phyloP scores from a whole-genome alignment of 2,888 invertebrate species.

The Exephanes ischioxanthus region DNA sequence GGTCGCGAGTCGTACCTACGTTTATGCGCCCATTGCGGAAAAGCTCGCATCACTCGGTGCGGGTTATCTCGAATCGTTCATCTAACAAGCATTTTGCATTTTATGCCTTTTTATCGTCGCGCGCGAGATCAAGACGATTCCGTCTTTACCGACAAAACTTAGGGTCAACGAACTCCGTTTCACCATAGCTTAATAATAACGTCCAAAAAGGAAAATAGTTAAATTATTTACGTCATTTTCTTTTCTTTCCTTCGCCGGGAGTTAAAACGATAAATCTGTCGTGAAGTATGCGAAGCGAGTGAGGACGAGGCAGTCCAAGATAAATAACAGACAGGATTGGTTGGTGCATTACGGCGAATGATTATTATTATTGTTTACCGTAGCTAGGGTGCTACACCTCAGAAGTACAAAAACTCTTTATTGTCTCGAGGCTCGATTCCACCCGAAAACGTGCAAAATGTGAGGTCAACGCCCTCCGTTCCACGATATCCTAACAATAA shows the following conservation, averaged over 20 bases:
- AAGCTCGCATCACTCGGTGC: conserved; percentile 49
- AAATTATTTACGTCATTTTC: not conserved
- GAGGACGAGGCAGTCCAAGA: too few relatives aligned
- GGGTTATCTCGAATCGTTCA: conserved; percentile 62
- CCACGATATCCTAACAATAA: not conserved
- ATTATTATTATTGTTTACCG: too few relatives aligned
- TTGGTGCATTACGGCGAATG: conserved; percentile 13
- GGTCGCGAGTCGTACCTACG: conserved; percentile 13
- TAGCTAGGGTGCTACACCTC: not conserved
- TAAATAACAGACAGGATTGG: not conserved
- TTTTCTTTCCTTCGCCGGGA: not conserved
- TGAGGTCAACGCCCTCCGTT: conserved; percentile 22
- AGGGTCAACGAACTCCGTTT: conserved; percentile 20
- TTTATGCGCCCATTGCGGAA: conserved; percentile 27
- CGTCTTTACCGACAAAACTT: not conserved
- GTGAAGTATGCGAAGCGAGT: too few relatives aligned
- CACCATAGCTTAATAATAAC: not conserved
- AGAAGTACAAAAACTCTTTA: conserved; percentile 42
- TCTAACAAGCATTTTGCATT: conserved; percentile 64
- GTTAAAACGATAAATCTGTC: not conserved
- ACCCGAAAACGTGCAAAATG: conserved; percentile 28
- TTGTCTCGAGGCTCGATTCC: conserved; percentile 59
- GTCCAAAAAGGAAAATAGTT: not conserved
- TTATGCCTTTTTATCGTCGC: conserved; percentile 46
- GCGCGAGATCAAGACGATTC: conserved; percentile 36